phyloP scores from a whole-genome alignment of 1,140 invertebrate species.

The Pseudomyrmex gracilis region DNA sequence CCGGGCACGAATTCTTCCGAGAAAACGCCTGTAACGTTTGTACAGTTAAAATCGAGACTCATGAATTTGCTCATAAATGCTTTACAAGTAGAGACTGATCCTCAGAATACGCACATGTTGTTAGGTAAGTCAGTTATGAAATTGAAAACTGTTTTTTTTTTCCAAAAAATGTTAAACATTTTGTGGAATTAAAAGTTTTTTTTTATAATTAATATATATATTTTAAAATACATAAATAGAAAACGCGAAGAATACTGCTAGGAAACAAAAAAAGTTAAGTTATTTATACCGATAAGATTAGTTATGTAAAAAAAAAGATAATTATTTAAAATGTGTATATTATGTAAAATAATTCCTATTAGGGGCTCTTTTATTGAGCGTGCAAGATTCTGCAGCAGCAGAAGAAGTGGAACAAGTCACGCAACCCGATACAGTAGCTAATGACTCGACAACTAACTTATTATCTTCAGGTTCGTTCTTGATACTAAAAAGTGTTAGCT shows the following conservation, averaged over 20 bases:
- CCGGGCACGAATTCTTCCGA: constrained; percentile 83
- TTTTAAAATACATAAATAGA: too few relatives aligned
- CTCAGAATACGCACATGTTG: constrained; percentile 95
- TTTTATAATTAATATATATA: not conserved
- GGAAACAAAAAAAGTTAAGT: not conserved
- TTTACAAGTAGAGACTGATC: constrained; percentile 94
- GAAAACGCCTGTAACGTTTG: constrained; percentile 88
- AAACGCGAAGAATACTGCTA: not conserved
- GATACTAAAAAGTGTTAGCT: constrained; percentile 39
- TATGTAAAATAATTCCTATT: constrained; percentile 35
- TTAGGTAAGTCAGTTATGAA: constrained; percentile 87
- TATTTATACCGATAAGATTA: not conserved
- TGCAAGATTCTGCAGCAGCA: constrained; percentile 92
- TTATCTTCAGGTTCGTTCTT: constrained; percentile 89
- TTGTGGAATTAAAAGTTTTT: not conserved
- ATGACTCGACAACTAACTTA: constrained; percentile 88
- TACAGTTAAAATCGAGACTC: constrained; percentile 92
- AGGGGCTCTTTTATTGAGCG: constrained; percentile 91
- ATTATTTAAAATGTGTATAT: constrained; percentile 5
- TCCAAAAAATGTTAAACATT: not conserved
- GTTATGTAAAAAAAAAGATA: constrained; percentile 1
- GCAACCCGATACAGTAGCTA: constrained; percentile 85
- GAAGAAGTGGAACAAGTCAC: constrained; percentile 90
- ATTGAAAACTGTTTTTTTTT: not conserved
- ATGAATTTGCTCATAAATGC: constrained; percentile 95